Evolutionary conservation across 2,888 invertebrate species (phyloP).

Genomic region (Glomeris marginata): DNA sequence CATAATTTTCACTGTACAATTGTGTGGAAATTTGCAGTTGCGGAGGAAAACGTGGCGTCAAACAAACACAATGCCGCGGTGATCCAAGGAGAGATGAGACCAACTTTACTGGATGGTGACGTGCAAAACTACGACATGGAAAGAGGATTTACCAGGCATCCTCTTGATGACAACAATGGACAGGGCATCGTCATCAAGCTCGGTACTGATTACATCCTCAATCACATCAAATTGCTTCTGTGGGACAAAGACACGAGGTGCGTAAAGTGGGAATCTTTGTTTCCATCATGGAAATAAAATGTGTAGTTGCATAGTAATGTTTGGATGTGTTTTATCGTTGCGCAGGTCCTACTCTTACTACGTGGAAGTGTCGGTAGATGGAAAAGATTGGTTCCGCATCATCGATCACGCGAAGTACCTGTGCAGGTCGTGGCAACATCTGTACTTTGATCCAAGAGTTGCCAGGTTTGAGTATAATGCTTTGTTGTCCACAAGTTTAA

Average conservation of each 20-base stretch:
- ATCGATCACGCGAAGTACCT: conserved; percentile 82
- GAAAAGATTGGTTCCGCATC: conserved; percentile 84
- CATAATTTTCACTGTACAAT: neutral
- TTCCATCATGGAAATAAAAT: neutral
- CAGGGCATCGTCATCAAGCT: conserved; percentile 75
- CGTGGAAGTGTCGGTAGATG: conserved; percentile 73
- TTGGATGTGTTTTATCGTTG: conserved; percentile 6
- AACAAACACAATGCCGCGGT: conserved; percentile 67
- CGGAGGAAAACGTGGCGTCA: conserved; percentile 85
- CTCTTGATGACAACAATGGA: conserved; percentile 56
- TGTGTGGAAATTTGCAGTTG: conserved; percentile 37
- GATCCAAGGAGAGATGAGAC: conserved; percentile 74
- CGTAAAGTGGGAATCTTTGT: neutral
- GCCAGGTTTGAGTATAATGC: conserved; percentile 57
- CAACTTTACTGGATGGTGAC: conserved; percentile 80
- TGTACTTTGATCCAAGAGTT: conserved; percentile 79
- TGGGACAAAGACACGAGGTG: conserved; percentile 85
- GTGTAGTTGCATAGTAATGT: conserved; percentile 6
- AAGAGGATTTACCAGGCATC: conserved; percentile 75
- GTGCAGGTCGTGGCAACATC: conserved; percentile 92
- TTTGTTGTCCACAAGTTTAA: too few relatives aligned
- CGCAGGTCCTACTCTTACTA: conserved; percentile 63
- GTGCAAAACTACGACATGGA: conserved; percentile 78
- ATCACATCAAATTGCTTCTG: conserved; percentile 77
- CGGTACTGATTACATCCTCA: conserved; percentile 67